Conservation (phyloP, 2,797 vertebrate genomes). For the Eidolon dupreanum region DNA sequence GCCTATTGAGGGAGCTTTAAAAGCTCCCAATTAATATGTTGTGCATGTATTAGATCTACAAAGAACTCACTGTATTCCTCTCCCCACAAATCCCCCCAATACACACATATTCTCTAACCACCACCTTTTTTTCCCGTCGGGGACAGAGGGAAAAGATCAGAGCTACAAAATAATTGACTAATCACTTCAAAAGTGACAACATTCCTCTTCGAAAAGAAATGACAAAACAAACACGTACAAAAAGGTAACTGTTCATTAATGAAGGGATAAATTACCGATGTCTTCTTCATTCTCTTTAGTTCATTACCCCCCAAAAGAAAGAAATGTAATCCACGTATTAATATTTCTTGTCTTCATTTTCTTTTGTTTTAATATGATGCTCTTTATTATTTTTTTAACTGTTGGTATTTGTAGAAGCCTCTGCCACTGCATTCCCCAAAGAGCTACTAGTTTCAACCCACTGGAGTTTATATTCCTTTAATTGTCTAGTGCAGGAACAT, state of each 20-base stretch:
- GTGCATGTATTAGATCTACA: constrained; percentile 85
- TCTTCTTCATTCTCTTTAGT: constrained; percentile 84
- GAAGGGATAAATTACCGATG: constrained; percentile 85
- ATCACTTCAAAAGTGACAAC: constrained; percentile 83
- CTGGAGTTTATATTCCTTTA: constrained; percentile 87
- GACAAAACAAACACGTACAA: constrained; percentile 83
- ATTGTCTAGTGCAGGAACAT: constrained; percentile 83
- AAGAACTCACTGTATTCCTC: constrained; percentile 87
- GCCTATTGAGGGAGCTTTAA: constrained; percentile 85
- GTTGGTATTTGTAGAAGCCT: constrained; percentile 82
- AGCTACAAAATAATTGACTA: constrained; percentile 86
- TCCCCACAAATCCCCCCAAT: constrained; percentile 70
- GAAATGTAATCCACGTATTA: constrained; percentile 81
- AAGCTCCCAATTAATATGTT: constrained; percentile 87
- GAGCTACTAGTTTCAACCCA: constrained; percentile 87
- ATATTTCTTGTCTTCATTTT: constrained; percentile 82
- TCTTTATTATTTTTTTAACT: constrained; percentile 79
- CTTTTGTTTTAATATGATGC: constrained; percentile 80
- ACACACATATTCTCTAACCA: constrained; percentile 69
- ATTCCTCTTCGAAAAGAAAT: constrained; percentile 80
- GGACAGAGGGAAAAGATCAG: constrained; percentile 81
- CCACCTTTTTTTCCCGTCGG: constrained; percentile 77
- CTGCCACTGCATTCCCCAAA: constrained; percentile 84
- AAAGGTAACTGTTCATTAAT: constrained; percentile 86
- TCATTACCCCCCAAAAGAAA: constrained; percentile 77